A percentile compares a stretch with the other conserved stretches of the same genome.
phyloP scores from a whole-genome alignment of 2,113 vertebrate genomes.

The Xyrauchen texanus region DNA sequence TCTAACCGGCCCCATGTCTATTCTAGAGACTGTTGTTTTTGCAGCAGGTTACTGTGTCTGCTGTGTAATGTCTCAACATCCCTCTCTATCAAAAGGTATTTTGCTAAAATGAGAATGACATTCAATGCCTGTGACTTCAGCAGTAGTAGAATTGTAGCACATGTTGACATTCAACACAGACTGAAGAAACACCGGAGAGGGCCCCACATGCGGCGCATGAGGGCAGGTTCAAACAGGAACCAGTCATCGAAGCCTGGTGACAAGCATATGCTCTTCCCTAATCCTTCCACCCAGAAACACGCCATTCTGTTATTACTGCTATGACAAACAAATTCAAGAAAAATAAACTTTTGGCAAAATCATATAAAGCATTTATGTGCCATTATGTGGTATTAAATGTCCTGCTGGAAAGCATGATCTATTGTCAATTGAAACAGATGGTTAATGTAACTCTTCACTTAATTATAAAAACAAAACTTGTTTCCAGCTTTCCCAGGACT shows the following conservation, averaged over 20 bases:
- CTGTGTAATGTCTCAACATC: slow-evolving; percentile 9
- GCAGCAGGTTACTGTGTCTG: slow-evolving; percentile 27
- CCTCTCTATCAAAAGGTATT: slow-evolving; percentile 1
- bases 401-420: not conserved
- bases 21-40: slow-evolving; percentile 11
- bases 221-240: slow-evolving; percentile 72
- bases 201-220: slow-evolving; percentile 70
- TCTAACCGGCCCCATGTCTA: too few relatives aligned
- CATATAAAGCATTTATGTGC: not conserved
- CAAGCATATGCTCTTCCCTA: slow-evolving; percentile 24
- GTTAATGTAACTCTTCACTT: not conserved
- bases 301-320: slow-evolving; percentile 3
- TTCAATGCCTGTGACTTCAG: slow-evolving; percentile 65
- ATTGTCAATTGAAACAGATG: not conserved
- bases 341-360: slow-evolving; percentile 9
- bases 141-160: slow-evolving; percentile 62
- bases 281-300: slow-evolving; percentile 38
- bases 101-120: slow-evolving; percentile 61
- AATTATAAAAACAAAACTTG: slow-evolving; percentile 4
- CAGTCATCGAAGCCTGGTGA: slow-evolving; percentile 58
- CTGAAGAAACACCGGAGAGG: slow-evolving; percentile 60
- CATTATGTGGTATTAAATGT: slow-evolving; percentile 22
- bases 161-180: slow-evolving; percentile 75
- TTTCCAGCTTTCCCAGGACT: not conserved
- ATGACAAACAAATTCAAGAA: not conserved